Evolutionary conservation across 92 coral and sea anemone genomes (phyloP).

Genomic region (Porites divaricata): DNA sequence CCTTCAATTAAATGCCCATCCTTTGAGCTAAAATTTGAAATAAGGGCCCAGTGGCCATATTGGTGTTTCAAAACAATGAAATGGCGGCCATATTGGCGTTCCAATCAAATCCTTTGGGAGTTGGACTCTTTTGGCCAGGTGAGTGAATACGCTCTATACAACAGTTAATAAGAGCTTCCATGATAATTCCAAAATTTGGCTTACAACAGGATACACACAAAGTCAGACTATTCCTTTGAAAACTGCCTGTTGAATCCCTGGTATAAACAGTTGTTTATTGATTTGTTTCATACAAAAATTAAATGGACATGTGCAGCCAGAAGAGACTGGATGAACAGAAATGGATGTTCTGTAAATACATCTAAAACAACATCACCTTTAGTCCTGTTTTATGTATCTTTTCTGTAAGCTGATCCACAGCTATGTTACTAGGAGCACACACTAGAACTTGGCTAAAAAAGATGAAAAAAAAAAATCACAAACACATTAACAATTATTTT

Average conservation of each 20-base stretch:
- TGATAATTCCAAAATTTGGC: neutral
- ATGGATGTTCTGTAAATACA: neutral
- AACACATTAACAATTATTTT: neutral
- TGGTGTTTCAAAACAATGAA: too few relatives aligned
- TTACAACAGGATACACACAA: neutral
- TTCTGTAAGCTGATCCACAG: slow-evolving; percentile 99
- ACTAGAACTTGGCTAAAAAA: slow-evolving; percentile 91
- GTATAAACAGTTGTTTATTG: neutral
- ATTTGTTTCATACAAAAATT: neutral
- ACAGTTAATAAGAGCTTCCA: too few relatives aligned
- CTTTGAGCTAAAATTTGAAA: too few relatives aligned
- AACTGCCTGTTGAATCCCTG: neutral
- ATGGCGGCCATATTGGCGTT: too few relatives aligned
- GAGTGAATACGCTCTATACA: too few relatives aligned
- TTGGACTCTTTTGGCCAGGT: too few relatives aligned
- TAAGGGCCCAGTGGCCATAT: too few relatives aligned
- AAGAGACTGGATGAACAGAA: neutral
- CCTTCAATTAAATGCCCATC: too few relatives aligned
- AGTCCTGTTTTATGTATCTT: slow-evolving; percentile 99
- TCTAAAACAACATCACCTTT: slow-evolving; percentile 52
- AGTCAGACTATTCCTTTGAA: neutral
- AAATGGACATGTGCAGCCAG: neutral
- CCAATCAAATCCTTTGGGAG: too few relatives aligned
- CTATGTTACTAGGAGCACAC: slow-evolving; percentile 99
- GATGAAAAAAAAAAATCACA: neutral